These are phyloP conservation scores for Tuberolachnus salignus DNA, from an alignment of 2,888 invertebrate genomes.

Conservation along the genomic window DNA sequence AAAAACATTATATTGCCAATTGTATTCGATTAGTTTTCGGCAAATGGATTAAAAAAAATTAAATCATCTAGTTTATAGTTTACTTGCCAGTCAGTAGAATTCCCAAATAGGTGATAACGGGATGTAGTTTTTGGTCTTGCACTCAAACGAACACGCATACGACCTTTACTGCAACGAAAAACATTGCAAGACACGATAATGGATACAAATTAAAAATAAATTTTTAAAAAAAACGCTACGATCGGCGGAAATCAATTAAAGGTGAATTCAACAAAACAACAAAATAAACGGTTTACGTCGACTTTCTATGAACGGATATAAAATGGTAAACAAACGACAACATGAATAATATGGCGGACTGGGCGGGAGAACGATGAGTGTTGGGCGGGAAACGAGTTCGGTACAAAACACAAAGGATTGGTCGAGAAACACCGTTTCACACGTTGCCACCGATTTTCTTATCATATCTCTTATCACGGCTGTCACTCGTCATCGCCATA, in stretches of 20 bases:
- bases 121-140: background rate
- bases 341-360: slow-evolving; percentile 54
- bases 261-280: slow-evolving; percentile 9
- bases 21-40: no score
- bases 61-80: background rate
- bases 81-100: slow-evolving; percentile 6
- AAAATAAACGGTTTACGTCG: slow-evolving; percentile 48
- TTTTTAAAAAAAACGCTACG: background rate
- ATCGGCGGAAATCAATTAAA: no score
- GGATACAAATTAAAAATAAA: background rate
- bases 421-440: slow-evolving; percentile 31
- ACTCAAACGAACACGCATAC: background rate
- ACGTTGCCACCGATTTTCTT: background rate
- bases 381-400: slow-evolving; percentile 55
- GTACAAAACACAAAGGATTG: slow-evolving; percentile 32
- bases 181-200: background rate
- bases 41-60: background rate
- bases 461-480: slow-evolving; percentile 10
- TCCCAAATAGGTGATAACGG: slow-evolving; percentile 33
- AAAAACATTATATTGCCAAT: background rate
- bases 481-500: slow-evolving; percentile 4
- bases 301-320: slow-evolving; percentile 8
- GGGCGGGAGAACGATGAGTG: slow-evolving; percentile 43
- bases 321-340: slow-evolving; percentile 51
- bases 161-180: background rate